Base-by-base conservation (phyloP, 2,797 vertebrate genomes). In the Hybognathus amarus region DNA sequence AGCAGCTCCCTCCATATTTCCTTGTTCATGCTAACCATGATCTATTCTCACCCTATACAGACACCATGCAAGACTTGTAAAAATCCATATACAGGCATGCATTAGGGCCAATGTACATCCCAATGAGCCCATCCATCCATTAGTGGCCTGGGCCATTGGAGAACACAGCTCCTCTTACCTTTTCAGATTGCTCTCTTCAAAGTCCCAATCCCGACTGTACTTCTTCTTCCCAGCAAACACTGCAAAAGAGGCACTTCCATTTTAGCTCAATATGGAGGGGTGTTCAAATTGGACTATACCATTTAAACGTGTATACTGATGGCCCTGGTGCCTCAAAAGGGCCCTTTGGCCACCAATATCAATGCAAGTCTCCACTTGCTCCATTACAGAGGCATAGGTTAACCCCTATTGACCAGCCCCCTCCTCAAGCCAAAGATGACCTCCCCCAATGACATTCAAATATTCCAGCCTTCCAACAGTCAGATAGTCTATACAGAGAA, bases 171-270 rank as follows among this genome's bases (percentile, higher is more conserved):
- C 90, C 90, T 77, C 94, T 94, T 94, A 95, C 95, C 94, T 95
- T 90, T 89, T 83, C 17, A 85, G 20, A 64, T 24, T 88, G 78
- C 76, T 17, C 84, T 91, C 82, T 89, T 85, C 89, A 92, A 87
- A 91, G 90, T 91, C 90, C 85, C 89, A 91, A 91, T 82, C 90
- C 92, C 92, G 92, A 91, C 83, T 90, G 92, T 93, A 91, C 92
- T 93, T 95, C 95, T 96, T 95, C 95, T 95, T 95, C 94, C 95
- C 95, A 96, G 94, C 91, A 96, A 95, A 93, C 95, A 94, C 92
- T 95, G 95, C 95, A 95, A 94, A 89, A 93, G 90, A 94, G 95
- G 92, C 92, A 94, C 93, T 92, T 94, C 95, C 95, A 95, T 95
- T 91, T 95, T 85, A 87, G 93, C 92, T 92, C 88, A 91, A 89